phyloP scores from a whole-genome alignment of 37 sponge, comb jelly and placozoan species.

The Spongilla lacustris region DNA sequence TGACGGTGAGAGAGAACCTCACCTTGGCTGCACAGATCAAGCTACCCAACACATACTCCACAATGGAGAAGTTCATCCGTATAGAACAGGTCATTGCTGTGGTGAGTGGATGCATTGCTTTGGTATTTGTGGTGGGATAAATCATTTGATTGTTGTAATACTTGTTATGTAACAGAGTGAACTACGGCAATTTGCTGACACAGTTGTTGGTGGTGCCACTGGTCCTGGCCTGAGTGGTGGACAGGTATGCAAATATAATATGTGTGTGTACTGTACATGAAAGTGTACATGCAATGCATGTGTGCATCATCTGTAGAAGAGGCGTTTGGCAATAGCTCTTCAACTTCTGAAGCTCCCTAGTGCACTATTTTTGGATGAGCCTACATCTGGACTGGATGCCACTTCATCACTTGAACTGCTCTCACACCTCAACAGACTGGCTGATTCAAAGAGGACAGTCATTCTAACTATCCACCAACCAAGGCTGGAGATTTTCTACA shows the following conservation, averaged over 20 bases:
- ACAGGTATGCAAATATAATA: slow-evolving; percentile 54
- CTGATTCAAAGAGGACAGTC: slow-evolving; percentile 67
- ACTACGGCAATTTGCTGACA: slow-evolving; percentile 72
- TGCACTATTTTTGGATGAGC: slow-evolving; percentile 86
- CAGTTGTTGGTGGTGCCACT: slow-evolving; percentile 76
- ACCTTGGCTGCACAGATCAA: slow-evolving; percentile 65
- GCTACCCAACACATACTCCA: slow-evolving; percentile 13
- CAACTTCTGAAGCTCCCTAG: slow-evolving; percentile 82
- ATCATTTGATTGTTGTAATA: no score
- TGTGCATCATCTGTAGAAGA: slow-evolving; percentile 24
- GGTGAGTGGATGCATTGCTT: slow-evolving; percentile 14
- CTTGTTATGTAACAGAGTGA: no score
- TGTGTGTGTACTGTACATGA: no score
- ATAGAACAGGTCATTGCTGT: slow-evolving; percentile 61
- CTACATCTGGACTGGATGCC: slow-evolving; percentile 86
- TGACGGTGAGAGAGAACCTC: slow-evolving; percentile 78
- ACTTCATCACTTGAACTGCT: slow-evolving; percentile 70
- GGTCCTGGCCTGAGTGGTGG: slow-evolving; percentile 93
- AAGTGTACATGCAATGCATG: background rate
- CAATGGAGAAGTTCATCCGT: slow-evolving; percentile 31
- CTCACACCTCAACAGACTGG: slow-evolving; percentile 62
- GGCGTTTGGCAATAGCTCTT: slow-evolving; percentile 74
- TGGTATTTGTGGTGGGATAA: no score
- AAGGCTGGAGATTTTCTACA: slow-evolving; percentile 78
- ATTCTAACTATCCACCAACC: slow-evolving; percentile 87